Evolutionary conservation across 2,797 vertebrate genomes (phyloP).

Genomic region (Chlorospingus semifuscus): DNA sequence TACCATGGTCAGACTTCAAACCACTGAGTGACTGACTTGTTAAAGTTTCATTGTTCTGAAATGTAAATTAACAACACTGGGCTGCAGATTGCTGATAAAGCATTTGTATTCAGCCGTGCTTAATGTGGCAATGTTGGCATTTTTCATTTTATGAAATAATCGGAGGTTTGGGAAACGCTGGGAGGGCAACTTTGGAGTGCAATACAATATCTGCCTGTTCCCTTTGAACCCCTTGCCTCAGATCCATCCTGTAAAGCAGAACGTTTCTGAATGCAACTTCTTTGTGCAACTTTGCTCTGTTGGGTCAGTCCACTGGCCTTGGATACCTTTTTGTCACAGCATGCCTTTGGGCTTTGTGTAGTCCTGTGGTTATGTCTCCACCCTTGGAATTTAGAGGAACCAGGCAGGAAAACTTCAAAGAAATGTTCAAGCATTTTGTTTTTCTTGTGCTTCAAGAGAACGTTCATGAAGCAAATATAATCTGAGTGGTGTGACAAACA

Average conservation of each 20-base stretch:
- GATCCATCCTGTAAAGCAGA: constrained; percentile 59
- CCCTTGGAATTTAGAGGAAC: constrained; percentile 59
- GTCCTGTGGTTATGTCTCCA: constrained; percentile 57
- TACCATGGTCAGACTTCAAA: constrained; percentile 70
- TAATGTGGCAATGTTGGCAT: constrained; percentile 49
- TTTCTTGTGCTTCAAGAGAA: background rate
- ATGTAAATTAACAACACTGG: constrained; percentile 65
- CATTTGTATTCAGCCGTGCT: constrained; percentile 62
- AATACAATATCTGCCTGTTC: constrained; percentile 42
- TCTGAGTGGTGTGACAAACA: constrained; percentile 3
- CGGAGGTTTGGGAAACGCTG: constrained; percentile 52
- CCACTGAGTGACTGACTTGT: constrained; percentile 65
- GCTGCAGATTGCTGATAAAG: constrained; percentile 68
- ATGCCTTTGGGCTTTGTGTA: constrained; percentile 46
- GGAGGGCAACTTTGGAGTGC: constrained; percentile 51
- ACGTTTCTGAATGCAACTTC: constrained; percentile 41
- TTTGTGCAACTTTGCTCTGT: constrained; percentile 54
- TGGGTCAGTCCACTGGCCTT: constrained; percentile 60
- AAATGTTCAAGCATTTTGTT: constrained; percentile 17
- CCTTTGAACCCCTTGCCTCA: constrained; percentile 51
- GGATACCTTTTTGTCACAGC: constrained; percentile 63
- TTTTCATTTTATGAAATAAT: constrained; percentile 72
- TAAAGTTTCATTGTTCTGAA: constrained; percentile 74
- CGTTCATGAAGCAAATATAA: background rate
- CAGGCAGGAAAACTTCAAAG: constrained; percentile 52